These are phyloP conservation scores for Porites lutea DNA, from an alignment of 64 coral and sea anemone genomes.

Conservation along the genomic window DNA sequence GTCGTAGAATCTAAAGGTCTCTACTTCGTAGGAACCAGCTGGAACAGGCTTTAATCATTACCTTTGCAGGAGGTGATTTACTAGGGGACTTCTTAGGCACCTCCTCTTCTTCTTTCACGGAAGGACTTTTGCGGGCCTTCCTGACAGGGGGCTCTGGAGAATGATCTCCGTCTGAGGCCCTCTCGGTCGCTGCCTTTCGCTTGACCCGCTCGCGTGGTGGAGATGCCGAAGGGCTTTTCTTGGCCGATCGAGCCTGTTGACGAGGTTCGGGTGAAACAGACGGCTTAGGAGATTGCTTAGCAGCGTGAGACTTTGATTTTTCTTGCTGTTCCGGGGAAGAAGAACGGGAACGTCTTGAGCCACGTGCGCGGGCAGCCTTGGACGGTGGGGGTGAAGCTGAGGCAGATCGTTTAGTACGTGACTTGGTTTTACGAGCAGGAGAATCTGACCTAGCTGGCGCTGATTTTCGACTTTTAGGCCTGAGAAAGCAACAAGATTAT, in stretches of 20 bases:
- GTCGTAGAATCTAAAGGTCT: too few relatives aligned
- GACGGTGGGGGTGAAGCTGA: constrained; percentile 39
- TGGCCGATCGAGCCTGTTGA: constrained; percentile 12
- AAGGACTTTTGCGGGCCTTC: constrained; percentile 14
- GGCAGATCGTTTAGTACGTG: constrained; percentile 36
- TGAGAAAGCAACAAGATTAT: background rate
- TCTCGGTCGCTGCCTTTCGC: constrained; percentile 39
- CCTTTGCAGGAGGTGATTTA: constrained; percentile 7
- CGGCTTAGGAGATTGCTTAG: constrained; percentile 22
- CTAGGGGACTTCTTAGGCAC: constrained; percentile 24
- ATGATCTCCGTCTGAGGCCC: constrained; percentile 49
- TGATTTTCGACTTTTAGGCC: constrained; percentile 48
- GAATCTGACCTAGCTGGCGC: background rate
- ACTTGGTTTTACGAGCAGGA: constrained; percentile 32
- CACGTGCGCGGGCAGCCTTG: constrained; percentile 5
- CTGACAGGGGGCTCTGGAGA: constrained; percentile 56
- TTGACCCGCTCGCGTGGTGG: constrained; percentile 52
- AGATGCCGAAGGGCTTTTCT: constrained; percentile 52
- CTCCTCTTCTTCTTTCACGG: constrained; percentile 52
- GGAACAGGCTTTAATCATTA: background rate
- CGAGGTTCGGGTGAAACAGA: constrained; percentile 46
- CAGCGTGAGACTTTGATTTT: constrained; percentile 41
- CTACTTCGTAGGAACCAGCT: too few relatives aligned
- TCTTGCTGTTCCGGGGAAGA: constrained; percentile 32
- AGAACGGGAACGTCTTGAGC: constrained; percentile 40